Evolutionary conservation across 2,888 invertebrate genomes (phyloP).

Genomic region (Dolichomitus sp.): DNA sequence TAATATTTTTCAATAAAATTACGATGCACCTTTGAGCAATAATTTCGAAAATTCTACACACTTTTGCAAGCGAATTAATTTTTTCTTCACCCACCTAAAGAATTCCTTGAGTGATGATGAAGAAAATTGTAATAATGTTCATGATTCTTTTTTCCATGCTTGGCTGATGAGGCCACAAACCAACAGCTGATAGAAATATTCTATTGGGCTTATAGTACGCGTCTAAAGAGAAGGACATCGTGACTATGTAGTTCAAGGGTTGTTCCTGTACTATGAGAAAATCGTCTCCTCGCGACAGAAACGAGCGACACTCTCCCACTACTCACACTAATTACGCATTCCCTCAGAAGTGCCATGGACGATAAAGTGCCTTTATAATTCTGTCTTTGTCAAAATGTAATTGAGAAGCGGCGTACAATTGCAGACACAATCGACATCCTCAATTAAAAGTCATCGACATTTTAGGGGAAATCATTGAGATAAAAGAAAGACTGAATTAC

Average conservation of each 20-base stretch:
- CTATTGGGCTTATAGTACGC: constrained; percentile 60
- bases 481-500: background rate
- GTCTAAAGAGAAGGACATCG: constrained; percentile 54
- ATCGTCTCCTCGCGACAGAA: background rate
- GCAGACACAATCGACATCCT: background rate
- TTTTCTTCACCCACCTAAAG: constrained; percentile 70
- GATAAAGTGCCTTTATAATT: background rate
- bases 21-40: too few relatives aligned
- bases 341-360: constrained; percentile 37
- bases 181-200: constrained; percentile 64
- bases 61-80: background rate
- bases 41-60: too few relatives aligned
- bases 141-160: constrained; percentile 62
- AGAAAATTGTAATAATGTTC: constrained; percentile 60
- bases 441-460: background rate
- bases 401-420: background rate
- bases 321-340: constrained; percentile 51
- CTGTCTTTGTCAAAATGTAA: background rate
- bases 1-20: background rate
- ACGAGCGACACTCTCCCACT: background rate
- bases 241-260: background rate
- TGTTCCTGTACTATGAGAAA: constrained; percentile 22
- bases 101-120: constrained; percentile 65
- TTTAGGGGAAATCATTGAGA: background rate
- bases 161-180: constrained; percentile 76